phyloP scores from a whole-genome alignment of 2,797 vertebrate genomes.

The Chromobotia macracanthus region DNA sequence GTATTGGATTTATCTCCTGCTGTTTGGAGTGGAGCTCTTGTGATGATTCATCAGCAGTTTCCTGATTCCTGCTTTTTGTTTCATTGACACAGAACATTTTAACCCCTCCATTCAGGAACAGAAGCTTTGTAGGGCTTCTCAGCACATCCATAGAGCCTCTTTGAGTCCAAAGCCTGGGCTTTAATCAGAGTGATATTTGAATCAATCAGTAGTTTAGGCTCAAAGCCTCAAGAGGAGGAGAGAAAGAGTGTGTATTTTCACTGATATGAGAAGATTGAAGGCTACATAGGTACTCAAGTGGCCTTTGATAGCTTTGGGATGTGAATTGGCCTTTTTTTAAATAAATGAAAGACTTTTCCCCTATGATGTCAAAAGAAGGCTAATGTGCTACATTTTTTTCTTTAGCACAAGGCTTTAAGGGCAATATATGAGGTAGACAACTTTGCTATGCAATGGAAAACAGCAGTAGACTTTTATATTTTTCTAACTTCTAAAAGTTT shows the following conservation, averaged over 20 bases:
- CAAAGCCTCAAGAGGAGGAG: slow-evolving; percentile 53
- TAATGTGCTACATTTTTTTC: slow-evolving; percentile 27
- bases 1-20: slow-evolving; percentile 70
- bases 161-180: slow-evolving; percentile 51
- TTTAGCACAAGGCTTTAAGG: slow-evolving; percentile 43
- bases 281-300: slow-evolving; percentile 47
- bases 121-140: slow-evolving; percentile 38
- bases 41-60: slow-evolving; percentile 74
- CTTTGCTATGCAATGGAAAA: slow-evolving; percentile 9
- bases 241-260: slow-evolving; percentile 40
- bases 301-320: slow-evolving; percentile 55
- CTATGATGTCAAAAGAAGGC: slow-evolving; percentile 40
- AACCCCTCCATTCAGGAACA: slow-evolving; percentile 56
- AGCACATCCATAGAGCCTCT: slow-evolving; percentile 44
- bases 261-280: slow-evolving; percentile 35
- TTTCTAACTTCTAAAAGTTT: neutral
- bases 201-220: slow-evolving; percentile 61
- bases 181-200: slow-evolving; percentile 64
- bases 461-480: neutral
- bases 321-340: slow-evolving; percentile 51
- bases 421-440: neutral
- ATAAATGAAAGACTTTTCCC: slow-evolving; percentile 46
- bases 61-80: slow-evolving; percentile 64
- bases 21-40: slow-evolving; percentile 66
- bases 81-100: slow-evolving; percentile 60